phyloP scores from a whole-genome alignment of 2,113 vertebrate species.

The Ophthalmolycus amberensis region DNA sequence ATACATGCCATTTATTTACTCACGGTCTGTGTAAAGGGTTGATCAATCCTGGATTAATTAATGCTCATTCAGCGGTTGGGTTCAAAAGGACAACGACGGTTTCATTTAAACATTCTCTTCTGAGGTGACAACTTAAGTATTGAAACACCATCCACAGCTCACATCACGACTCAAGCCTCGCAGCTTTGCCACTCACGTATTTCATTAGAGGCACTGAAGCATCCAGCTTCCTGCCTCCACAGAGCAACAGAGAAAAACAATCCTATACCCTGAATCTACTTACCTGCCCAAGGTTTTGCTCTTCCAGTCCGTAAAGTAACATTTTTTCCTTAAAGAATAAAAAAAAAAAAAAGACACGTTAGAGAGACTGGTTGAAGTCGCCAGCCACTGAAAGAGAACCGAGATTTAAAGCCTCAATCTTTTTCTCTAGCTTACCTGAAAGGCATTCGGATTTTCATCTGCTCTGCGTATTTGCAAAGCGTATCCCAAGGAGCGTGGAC shows the following conservation, averaged over 20 bases:
- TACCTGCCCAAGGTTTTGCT: conserved; percentile 96
- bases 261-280: conserved; percentile 56
- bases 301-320: conserved; percentile 96
- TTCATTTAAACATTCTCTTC: conserved; percentile 5
- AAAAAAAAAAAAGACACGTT: conserved; percentile 49
- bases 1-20: conserved; percentile 7
- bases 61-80: neutral
- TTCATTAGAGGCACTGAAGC: conserved; percentile 31
- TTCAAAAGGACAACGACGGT: neutral
- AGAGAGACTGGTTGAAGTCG: neutral
- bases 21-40: neutral
- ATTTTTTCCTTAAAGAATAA: conserved; percentile 91
- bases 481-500: conserved; percentile 97
- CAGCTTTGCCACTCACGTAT: neutral
- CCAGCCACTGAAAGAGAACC: neutral
- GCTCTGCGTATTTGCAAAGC: conserved; percentile 97
- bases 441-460: conserved; percentile 98
- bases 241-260: conserved; percentile 22
- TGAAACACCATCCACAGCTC: conserved; percentile 7
- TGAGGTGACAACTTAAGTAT: conserved; percentile 21
- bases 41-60: conserved; percentile 19
- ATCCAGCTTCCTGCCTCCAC: conserved; percentile 1
- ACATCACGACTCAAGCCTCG: neutral
- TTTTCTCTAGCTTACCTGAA: conserved; percentile 88
- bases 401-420: neutral